phyloP scores from a whole-genome alignment of 2,113 vertebrate species.

The Lepus americanus region DNA sequence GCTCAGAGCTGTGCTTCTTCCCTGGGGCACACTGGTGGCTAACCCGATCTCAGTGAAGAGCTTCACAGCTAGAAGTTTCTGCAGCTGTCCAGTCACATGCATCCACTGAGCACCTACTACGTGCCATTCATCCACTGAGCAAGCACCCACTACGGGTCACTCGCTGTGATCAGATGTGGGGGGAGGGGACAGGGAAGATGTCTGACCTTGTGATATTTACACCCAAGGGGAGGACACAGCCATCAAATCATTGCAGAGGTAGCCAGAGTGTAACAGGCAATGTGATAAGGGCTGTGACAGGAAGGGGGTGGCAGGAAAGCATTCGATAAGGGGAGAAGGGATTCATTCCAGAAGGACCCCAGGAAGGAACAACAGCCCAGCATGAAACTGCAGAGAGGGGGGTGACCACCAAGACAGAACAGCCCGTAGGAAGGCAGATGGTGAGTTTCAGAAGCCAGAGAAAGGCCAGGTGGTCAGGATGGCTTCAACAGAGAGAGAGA shows the following conservation, averaged over 20 bases:
- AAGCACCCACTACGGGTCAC: too few relatives aligned
- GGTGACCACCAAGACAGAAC: background rate
- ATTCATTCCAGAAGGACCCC: background rate
- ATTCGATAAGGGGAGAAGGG: background rate
- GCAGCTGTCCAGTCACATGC: rapidly evolving
- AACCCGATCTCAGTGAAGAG: background rate
- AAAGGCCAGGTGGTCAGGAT: background rate
- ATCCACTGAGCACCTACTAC: rapidly evolving
- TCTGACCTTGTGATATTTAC: too few relatives aligned
- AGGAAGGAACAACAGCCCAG: background rate
- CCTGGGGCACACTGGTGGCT: background rate
- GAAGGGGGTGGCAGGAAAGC: too few relatives aligned
- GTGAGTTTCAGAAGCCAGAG: background rate
- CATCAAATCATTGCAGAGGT: too few relatives aligned
- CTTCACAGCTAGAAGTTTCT: background rate
- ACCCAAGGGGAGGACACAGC: too few relatives aligned
- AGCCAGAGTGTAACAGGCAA: too few relatives aligned
- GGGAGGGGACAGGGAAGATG: too few relatives aligned
- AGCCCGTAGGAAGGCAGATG: background rate
- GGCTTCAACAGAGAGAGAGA: background rate
- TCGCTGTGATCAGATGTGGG: too few relatives aligned
- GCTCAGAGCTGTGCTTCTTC: too few relatives aligned
- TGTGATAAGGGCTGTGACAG: too few relatives aligned
- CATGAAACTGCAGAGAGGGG: background rate
- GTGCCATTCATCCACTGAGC: background rate